Conservation (phyloP, 2,113 vertebrate genomes). For the Oryzias curvinotus region DNA sequence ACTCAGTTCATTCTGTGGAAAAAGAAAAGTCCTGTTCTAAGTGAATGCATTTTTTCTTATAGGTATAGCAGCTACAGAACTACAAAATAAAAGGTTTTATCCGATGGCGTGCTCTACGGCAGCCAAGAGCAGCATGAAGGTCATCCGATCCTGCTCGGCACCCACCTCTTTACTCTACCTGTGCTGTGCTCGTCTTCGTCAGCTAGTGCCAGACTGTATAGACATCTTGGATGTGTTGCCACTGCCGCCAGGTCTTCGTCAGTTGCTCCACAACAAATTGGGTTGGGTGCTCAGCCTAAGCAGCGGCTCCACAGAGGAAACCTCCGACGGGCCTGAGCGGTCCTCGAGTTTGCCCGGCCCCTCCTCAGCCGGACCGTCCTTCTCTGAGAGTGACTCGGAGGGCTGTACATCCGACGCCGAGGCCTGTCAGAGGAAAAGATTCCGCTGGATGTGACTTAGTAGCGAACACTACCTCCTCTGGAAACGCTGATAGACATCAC, state of each 20-base stretch:
- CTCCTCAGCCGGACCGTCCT: constrained; percentile 56
- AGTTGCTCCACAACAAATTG: constrained; percentile 91
- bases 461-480: constrained; percentile 9
- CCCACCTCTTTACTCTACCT: constrained; percentile 94
- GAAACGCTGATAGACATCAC: constrained; percentile 18
- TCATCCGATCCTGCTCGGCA: constrained; percentile 90
- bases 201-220: constrained; percentile 85
- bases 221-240: constrained; percentile 90
- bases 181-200: constrained; percentile 93
- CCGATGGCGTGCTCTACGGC: constrained; percentile 99
- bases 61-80: constrained; percentile 91
- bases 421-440: constrained; percentile 90
- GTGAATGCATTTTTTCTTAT: background rate
- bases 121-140: constrained; percentile 98
- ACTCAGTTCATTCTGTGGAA: too few species aligned
- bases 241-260: constrained; percentile 92
- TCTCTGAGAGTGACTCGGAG: constrained; percentile 81
- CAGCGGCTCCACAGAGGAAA: constrained; percentile 51
- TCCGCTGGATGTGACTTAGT: constrained; percentile 86
- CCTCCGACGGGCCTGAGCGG: constrained; percentile 36
- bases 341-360: constrained; percentile 36
- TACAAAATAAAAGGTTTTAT: constrained; percentile 92
- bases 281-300: constrained; percentile 96
- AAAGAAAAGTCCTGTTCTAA: background rate
- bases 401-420: constrained; percentile 79